phyloP scores from a whole-genome alignment of 1,140 invertebrate genomes.

The Elymnias hypermnestra region DNA sequence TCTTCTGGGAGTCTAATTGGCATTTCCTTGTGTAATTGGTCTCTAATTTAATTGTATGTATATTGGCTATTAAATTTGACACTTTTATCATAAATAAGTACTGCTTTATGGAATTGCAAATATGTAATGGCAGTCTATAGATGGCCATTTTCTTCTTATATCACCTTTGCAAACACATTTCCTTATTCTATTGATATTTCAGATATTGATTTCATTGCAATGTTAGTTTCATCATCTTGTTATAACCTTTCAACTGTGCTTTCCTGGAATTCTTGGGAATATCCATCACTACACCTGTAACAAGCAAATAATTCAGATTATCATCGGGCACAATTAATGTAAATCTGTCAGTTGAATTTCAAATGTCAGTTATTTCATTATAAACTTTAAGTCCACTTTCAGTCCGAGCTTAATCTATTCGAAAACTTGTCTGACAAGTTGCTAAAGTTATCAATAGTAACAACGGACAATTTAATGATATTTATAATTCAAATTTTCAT shows the following conservation, averaged over 20 bases:
- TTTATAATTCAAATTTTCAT: too few species aligned
- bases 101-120: slow-evolving; percentile 70
- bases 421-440: slow-evolving; percentile 14
- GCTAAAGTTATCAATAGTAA: not conserved
- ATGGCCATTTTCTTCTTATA: slow-evolving; percentile 62
- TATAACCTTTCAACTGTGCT: slow-evolving; percentile 2
- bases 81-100: slow-evolving; percentile 33
- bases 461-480: too few species aligned
- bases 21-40: slow-evolving; percentile 23
- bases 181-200: slow-evolving; percentile 22
- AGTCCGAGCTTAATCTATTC: slow-evolving; percentile 7
- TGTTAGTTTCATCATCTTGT: slow-evolving; percentile 12
- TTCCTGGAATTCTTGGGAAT: not conserved
- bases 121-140: slow-evolving; percentile 60
- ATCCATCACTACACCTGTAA: slow-evolving; percentile 25
- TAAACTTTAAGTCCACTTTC: slow-evolving; percentile 13
- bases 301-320: slow-evolving; percentile 23
- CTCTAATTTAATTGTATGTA: slow-evolving; percentile 24
- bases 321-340: slow-evolving; percentile 16
- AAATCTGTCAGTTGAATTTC: slow-evolving; percentile 11
- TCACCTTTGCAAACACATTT: slow-evolving; percentile 66
- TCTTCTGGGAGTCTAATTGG: slow-evolving; percentile 31
- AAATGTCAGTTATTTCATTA: slow-evolving; percentile 11
- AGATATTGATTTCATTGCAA: slow-evolving; percentile 15
- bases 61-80: slow-evolving; percentile 10